Percentiles rank a stretch among this genome's conserved stretches.
Evolutionary conservation across 1,140 invertebrate genomes (phyloP).

Genomic region (Plutomurus gul): DNA sequence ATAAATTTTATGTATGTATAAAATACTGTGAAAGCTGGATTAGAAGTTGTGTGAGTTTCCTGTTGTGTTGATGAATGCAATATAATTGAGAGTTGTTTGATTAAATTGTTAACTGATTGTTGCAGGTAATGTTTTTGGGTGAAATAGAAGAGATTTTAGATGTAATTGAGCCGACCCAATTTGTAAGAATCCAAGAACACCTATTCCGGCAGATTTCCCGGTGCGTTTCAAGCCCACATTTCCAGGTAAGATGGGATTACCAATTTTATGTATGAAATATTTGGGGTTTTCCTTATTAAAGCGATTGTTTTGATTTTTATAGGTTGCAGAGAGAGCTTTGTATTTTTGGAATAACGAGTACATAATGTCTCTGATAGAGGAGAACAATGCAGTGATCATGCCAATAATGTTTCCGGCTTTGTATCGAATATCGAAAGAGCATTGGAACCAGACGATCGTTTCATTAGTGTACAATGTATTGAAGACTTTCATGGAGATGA

Average conservation of each 20-base stretch:
- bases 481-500: conserved; percentile 99
- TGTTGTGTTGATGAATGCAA: neutral
- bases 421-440: conserved; percentile 97
- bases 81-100: neutral
- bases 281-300: conserved; percentile 5
- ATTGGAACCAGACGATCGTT: conserved; percentile 99
- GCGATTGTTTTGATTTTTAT: conserved; percentile 50
- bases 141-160: conserved; percentile 98
- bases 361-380: conserved; percentile 89
- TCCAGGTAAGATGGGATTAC: conserved; percentile 64
- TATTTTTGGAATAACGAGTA: conserved; percentile 98
- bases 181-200: conserved; percentile 96
- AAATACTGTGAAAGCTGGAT: too few relatives aligned
- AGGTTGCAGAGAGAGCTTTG: conserved; percentile 94
- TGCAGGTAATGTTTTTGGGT: conserved; percentile 91
- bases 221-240: conserved; percentile 98
- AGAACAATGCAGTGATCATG: conserved; percentile 82
- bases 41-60: too few relatives aligned
- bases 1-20: too few relatives aligned
- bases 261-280: neutral
- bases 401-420: conserved; percentile 90
- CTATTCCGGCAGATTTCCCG: conserved; percentile 95
- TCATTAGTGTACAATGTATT: conserved; percentile 99
- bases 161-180: conserved; percentile 97
- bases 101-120: neutral